Conservation (phyloP, 1,140 invertebrate genomes). For the Apis dorsata region DNA sequence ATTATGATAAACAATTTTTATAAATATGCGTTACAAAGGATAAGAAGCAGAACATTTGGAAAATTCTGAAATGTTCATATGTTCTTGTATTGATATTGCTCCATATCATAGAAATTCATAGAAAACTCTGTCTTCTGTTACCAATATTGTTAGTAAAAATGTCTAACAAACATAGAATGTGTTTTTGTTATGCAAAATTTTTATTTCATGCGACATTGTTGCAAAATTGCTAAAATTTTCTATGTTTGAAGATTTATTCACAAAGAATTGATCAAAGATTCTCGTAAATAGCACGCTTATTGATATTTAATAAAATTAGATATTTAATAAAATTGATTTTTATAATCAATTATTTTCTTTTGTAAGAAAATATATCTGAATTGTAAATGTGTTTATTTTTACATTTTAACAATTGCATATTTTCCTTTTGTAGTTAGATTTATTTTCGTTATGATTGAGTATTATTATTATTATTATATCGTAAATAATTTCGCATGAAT, state of each 20-base stretch:
- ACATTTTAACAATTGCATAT: neutral
- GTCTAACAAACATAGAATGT: conserved; percentile 36
- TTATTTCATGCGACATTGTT: conserved; percentile 2
- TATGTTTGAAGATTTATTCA: conserved; percentile 10
- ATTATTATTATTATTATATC: conserved; percentile 9
- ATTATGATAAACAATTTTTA: conserved; percentile 44
- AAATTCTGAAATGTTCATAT: conserved; percentile 53
- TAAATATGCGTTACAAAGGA: neutral
- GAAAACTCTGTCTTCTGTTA: conserved; percentile 66
- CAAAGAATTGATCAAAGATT: neutral
- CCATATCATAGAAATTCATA: conserved; percentile 67
- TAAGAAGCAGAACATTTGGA: conserved; percentile 35
- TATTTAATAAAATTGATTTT: conserved; percentile 6
- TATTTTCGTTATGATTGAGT: conserved; percentile 9
- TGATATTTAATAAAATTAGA: neutral
- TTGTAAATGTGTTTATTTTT: conserved; percentile 22
- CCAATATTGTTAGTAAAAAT: conserved; percentile 62
- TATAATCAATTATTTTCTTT: neutral
- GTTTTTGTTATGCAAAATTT: conserved; percentile 43
- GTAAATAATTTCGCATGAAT: conserved; percentile 37
- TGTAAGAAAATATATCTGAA: conserved; percentile 3
- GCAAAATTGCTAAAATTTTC: conserved; percentile 2
- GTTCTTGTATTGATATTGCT: conserved; percentile 66
- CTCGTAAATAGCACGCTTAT: neutral
- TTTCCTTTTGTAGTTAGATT: neutral